Percentiles rank a stretch among this genome's conserved stretches.
Conservation (phyloP, 2,797 vertebrate species). For the Tapera naevia region DNA sequence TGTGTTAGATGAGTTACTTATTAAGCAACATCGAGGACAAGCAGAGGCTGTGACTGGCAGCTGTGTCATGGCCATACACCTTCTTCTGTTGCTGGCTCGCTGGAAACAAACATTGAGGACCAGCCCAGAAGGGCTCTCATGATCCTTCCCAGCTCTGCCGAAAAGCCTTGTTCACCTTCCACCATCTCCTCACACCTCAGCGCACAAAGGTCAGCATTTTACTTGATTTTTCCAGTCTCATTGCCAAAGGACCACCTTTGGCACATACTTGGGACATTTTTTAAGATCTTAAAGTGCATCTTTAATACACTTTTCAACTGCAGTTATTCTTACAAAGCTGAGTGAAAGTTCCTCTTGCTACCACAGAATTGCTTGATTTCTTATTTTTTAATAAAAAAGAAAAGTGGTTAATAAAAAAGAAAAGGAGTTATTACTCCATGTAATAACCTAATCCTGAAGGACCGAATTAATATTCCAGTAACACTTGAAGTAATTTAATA, state of each 20-base stretch:
- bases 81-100: background rate
- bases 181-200: background rate
- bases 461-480: background rate
- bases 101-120: background rate
- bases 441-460: background rate
- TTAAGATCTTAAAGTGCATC: too few species aligned
- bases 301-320: background rate
- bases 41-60: background rate
- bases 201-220: background rate
- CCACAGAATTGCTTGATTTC: background rate
- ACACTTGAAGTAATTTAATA: background rate
- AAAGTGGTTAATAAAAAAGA: background rate
- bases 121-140: background rate
- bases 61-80: rapidly evolving
- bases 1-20: background rate
- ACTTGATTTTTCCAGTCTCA: background rate
- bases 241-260: background rate
- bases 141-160: background rate
- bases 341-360: background rate
- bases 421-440: too few species aligned
- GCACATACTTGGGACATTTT: too few species aligned
- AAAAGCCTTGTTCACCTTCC: background rate
- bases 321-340: background rate
- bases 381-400: background rate
- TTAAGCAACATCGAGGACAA: rapidly evolving